Base-by-base conservation (phyloP, 1,140 invertebrate genomes). In the Nautilus pompilius region DNA sequence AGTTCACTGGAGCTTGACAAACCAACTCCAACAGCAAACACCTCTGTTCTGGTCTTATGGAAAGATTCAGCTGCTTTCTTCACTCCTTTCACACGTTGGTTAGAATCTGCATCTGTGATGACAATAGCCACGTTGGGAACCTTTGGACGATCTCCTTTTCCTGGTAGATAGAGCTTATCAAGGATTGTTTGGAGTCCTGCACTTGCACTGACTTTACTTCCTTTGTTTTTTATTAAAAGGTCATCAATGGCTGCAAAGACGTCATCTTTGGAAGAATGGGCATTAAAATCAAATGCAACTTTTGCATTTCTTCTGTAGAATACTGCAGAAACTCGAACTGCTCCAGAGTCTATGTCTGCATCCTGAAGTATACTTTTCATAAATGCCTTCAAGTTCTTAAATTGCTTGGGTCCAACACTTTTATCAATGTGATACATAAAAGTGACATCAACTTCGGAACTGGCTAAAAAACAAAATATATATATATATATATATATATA, bases 1-100 rank as follows among this genome's bases (percentile, higher is more conserved):
- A 76, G 41, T 53, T 72, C 73, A 22, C 29, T 17, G 6, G 24
- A n/a, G 36, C 70, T 56, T 3, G 56, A 51, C 5, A 68, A 49
- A 1, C 64, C 72, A 5, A 74, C 49, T 28, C 69, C 65, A 32
- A 76, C 48, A 17, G 67, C 64, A 62, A 70, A 60, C n/a, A 74
- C 65, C 32, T 66, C 30, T 4, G 55, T 49, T n/a, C 55, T 58
- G 32, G 56, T 30, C 3, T 28, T 24, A 5, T 66, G 62, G 0
- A 59, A 22, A 10, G 30, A 0, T 10, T 46, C 33, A 2, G 49
- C 13, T 29, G 65, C 63, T 3, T 13, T 24, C 17, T 36, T 13
- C 10, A 63, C 33, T 6, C 59, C n/a, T 17, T 26, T 53, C 4
- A 30, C 5, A 48, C 49, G 30, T 2, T 32, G 24, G 20, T 66